Conservation (phyloP, 2,888 invertebrate genomes). For the Thera obeliscata region DNA sequence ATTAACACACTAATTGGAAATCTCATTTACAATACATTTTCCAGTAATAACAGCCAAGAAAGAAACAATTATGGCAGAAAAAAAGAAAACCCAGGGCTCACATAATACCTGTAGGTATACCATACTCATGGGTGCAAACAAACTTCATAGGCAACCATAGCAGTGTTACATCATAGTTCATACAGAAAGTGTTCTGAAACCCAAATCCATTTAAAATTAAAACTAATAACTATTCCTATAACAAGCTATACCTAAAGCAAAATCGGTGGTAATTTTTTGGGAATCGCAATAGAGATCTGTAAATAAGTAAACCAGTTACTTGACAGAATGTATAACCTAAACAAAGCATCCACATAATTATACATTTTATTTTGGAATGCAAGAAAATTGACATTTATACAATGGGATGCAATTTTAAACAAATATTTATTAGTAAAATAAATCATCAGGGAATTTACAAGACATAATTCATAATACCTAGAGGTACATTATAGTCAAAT, state of each 20-base stretch:
- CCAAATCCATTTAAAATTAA: slow-evolving; percentile 31
- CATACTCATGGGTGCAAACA: neutral
- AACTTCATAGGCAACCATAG: slow-evolving; percentile 13
- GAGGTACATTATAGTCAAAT: slow-evolving; percentile 55
- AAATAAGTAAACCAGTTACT: slow-evolving; percentile 27
- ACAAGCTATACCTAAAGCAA: slow-evolving; percentile 32
- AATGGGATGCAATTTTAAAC: slow-evolving; percentile 16
- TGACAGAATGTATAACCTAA: neutral
- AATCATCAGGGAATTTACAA: slow-evolving; percentile 20
- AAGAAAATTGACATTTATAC: slow-evolving; percentile 1
- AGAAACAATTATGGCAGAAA: slow-evolving; percentile 32
- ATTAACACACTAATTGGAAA: slow-evolving; percentile 46
- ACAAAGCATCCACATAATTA: slow-evolving; percentile 22
- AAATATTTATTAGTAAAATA: slow-evolving; percentile 4
- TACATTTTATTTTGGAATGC: slow-evolving; percentile 19
- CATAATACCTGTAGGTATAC: slow-evolving; percentile 1
- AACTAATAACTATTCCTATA: slow-evolving; percentile 32
- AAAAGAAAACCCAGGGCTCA: slow-evolving; percentile 10
- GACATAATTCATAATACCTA: slow-evolving; percentile 52
- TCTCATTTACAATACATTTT: slow-evolving; percentile 55
- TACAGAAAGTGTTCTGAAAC: slow-evolving; percentile 30
- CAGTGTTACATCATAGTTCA: slow-evolving; percentile 4
- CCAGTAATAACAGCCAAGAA: slow-evolving; percentile 40
- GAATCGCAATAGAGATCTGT: slow-evolving; percentile 34
- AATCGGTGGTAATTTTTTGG: slow-evolving; percentile 39